Conservation (phyloP, 1,140 invertebrate species). For the Oreohelix idahoensis region DNA sequence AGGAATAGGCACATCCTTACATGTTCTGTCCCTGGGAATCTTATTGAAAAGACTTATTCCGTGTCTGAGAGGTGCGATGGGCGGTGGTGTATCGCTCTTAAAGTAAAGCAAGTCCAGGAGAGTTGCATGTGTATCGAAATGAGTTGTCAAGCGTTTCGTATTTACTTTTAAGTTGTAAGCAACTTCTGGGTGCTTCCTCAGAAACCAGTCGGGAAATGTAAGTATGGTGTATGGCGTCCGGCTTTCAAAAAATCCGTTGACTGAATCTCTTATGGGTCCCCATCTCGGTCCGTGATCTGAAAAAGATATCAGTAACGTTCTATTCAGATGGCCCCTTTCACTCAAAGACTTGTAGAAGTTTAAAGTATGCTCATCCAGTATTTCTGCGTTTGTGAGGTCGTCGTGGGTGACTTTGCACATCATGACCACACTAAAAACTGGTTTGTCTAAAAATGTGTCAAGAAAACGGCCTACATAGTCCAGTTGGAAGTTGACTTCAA, state of each 20-base stretch:
- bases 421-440: background rate
- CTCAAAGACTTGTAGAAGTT: background rate
- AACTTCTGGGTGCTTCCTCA: constrained; percentile 19
- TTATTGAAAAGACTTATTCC: constrained; percentile 6
- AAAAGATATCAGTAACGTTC: constrained; percentile 14
- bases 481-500: background rate
- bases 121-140: constrained; percentile 24
- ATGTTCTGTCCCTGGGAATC: constrained; percentile 7
- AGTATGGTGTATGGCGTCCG: constrained; percentile 13
- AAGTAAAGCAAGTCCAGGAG: constrained; percentile 22
- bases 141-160: constrained; percentile 6
- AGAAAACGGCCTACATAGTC: background rate
- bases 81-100: constrained; percentile 9
- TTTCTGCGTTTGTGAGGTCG: background rate
- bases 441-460: background rate
- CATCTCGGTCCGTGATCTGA: constrained; percentile 7
- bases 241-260: background rate
- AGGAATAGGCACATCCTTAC: background rate
- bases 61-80: background rate
- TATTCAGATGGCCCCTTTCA: constrained; percentile 9
- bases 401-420: background rate
- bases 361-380: background rate
- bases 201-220: constrained; percentile 20
- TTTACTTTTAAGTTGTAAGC: background rate
- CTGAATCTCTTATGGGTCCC: background rate